These are phyloP conservation scores for Drosophila melanica DNA, from an alignment of 1,140 invertebrate genomes.

Conservation along the genomic window DNA sequence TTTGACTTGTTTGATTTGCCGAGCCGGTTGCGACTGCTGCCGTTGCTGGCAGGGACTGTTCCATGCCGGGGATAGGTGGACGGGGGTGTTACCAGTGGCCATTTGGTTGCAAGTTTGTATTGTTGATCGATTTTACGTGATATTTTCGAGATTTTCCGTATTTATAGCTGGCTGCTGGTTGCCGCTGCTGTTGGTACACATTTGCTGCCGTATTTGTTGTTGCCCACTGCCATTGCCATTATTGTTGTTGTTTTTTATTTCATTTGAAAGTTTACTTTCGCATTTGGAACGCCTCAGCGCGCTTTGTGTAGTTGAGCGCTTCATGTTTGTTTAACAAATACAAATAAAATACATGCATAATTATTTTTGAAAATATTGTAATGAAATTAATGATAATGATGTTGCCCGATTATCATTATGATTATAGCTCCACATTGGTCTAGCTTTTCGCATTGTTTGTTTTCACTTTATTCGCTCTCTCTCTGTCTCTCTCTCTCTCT, in stretches of 20 bases:
- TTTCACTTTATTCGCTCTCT: slow-evolving; percentile 46
- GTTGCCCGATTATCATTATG: slow-evolving; percentile 69
- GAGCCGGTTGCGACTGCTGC: not conserved
- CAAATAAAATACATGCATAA: slow-evolving; percentile 83
- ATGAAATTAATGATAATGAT: slow-evolving; percentile 74
- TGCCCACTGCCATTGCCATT: slow-evolving; percentile 44
- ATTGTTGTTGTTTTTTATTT: slow-evolving; percentile 66
- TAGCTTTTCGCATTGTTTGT: slow-evolving; percentile 58
- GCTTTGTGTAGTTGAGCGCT: slow-evolving; percentile 61
- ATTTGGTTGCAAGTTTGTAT: slow-evolving; percentile 83
- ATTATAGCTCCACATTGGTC: slow-evolving; percentile 58
- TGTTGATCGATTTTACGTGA: slow-evolving; percentile 84
- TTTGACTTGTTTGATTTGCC: slow-evolving; percentile 78
- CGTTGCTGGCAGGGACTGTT: no score
- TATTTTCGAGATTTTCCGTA: slow-evolving; percentile 84
- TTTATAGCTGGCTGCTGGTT: slow-evolving; percentile 72
- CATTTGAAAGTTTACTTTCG: slow-evolving; percentile 82
- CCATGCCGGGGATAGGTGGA: not conserved
- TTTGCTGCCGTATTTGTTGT: slow-evolving; percentile 67
- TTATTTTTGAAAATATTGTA: slow-evolving; percentile 83
- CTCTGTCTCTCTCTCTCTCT: not conserved
- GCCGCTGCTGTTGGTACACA: slow-evolving; percentile 50
- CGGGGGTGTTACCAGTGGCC: slow-evolving; percentile 44
- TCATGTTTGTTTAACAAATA: slow-evolving; percentile 80
- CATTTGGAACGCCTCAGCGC: slow-evolving; percentile 77